Conservation (phyloP, 1,140 invertebrate genomes). For the Varroa destructor region DNA sequence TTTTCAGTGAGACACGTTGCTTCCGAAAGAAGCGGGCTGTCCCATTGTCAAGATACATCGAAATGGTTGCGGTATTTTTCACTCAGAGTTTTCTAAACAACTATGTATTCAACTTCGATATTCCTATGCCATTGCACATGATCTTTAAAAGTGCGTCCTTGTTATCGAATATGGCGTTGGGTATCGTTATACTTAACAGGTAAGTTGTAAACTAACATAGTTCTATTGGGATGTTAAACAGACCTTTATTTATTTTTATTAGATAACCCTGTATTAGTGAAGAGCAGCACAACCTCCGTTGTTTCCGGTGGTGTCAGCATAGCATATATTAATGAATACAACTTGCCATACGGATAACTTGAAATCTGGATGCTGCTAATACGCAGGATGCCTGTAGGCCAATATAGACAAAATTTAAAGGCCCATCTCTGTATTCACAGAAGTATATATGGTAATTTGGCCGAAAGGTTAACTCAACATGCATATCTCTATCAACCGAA, state of each 20-base stretch:
- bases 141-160: constrained; percentile 92
- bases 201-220: neutral
- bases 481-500: no score
- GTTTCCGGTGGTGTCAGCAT: no score
- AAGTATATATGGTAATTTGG: no score
- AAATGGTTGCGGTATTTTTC: constrained; percentile 80
- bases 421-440: no score
- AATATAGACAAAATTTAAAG: no score
- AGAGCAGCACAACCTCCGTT: no score
- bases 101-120: constrained; percentile 89
- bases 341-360: no score
- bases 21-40: constrained; percentile 31
- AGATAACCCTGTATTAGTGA: constrained; percentile 1
- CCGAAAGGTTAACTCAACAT: no score
- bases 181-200: constrained; percentile 73
- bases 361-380: no score
- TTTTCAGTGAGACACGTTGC: constrained; percentile 59
- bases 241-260: constrained; percentile 8
- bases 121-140: constrained; percentile 95
- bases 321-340: no score
- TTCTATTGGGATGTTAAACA: no score
- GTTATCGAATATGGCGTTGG: constrained; percentile 91
- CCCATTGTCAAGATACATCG: constrained; percentile 59
- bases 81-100: constrained; percentile 84
- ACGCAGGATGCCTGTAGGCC: no score